Conservation (phyloP, 1,140 invertebrate species). For the Coboldia fuscipes region DNA sequence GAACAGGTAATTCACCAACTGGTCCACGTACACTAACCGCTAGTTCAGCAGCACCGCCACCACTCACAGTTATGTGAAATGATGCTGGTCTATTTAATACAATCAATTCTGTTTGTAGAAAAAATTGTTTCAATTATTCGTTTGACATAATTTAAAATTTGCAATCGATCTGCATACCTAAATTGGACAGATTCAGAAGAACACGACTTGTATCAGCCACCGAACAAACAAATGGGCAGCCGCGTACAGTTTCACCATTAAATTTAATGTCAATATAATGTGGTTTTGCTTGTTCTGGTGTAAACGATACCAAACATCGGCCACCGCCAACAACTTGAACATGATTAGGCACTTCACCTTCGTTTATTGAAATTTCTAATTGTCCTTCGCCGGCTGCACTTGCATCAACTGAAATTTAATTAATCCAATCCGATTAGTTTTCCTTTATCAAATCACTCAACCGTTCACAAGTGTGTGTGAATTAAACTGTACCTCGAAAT, state of each 20-base stretch:
- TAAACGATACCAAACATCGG: slow-evolving; percentile 76
- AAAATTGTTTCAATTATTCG: slow-evolving; percentile 4
- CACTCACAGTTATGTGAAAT: slow-evolving; percentile 77
- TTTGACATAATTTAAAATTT: slow-evolving; percentile 1
- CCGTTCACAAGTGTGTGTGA: background rate
- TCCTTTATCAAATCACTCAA: no score
- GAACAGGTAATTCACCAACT: slow-evolving; percentile 58
- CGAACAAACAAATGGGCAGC: slow-evolving; percentile 72
- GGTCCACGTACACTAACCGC: slow-evolving; percentile 71
- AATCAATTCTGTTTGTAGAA: slow-evolving; percentile 46
- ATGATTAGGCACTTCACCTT: slow-evolving; percentile 94
- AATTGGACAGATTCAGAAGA: slow-evolving; percentile 49
- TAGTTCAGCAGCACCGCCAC: slow-evolving; percentile 63
- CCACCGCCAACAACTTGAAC: slow-evolving; percentile 89
- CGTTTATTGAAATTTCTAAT: slow-evolving; percentile 93
- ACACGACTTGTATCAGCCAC: slow-evolving; percentile 63
- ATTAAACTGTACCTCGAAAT: slow-evolving; percentile 61
- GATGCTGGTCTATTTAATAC: slow-evolving; percentile 68
- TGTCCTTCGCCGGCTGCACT: slow-evolving; percentile 91
- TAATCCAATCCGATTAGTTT: no score
- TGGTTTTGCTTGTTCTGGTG: slow-evolving; percentile 73
- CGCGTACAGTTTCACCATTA: slow-evolving; percentile 85
- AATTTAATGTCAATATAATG: slow-evolving; percentile 97
- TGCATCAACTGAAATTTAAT: slow-evolving; percentile 59
- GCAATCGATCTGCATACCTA: slow-evolving; percentile 6